These are phyloP conservation scores for Thymelicus sylvestris DNA, from an alignment of 2,888 invertebrate species.

Conservation along the genomic window DNA sequence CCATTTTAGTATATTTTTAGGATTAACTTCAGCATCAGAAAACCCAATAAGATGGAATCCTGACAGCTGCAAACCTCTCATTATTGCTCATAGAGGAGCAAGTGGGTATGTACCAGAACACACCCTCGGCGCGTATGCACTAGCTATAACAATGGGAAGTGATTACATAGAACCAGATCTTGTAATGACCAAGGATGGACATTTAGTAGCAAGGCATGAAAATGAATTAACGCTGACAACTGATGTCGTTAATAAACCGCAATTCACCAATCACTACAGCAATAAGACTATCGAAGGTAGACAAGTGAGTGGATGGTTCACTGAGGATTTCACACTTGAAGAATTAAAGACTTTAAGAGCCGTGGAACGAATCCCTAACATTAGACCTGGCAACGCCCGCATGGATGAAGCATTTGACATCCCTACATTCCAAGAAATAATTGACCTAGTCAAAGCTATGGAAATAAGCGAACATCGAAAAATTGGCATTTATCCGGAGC, in stretches of 20 bases:
- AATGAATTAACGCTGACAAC: slow-evolving; percentile 69
- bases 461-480: slow-evolving; percentile 63
- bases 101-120: slow-evolving; percentile 78
- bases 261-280: slow-evolving; percentile 62
- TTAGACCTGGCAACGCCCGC: slow-evolving; percentile 70
- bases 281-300: slow-evolving; percentile 64
- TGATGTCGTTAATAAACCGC: slow-evolving; percentile 60
- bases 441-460: slow-evolving; percentile 67
- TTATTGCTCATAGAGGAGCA: slow-evolving; percentile 74
- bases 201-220: slow-evolving; percentile 71
- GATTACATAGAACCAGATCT: slow-evolving; percentile 78
- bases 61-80: slow-evolving; percentile 42
- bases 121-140: slow-evolving; percentile 72
- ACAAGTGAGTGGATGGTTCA: slow-evolving; percentile 68
- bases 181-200: slow-evolving; percentile 72
- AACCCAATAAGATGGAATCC: slow-evolving; percentile 25
- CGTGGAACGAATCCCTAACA: slow-evolving; percentile 63
- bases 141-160: slow-evolving; percentile 73
- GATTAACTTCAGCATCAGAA: slow-evolving; percentile 6
- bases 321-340: slow-evolving; percentile 74
- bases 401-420: slow-evolving; percentile 65
- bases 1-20: background rate
- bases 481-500: slow-evolving; percentile 75
- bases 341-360: slow-evolving; percentile 72
- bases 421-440: slow-evolving; percentile 73